Evolutionary conservation across 2,888 invertebrate genomes (phyloP), one percentile per base, ranked within the genome.

Genomic region (Euproctis similis): DNA sequence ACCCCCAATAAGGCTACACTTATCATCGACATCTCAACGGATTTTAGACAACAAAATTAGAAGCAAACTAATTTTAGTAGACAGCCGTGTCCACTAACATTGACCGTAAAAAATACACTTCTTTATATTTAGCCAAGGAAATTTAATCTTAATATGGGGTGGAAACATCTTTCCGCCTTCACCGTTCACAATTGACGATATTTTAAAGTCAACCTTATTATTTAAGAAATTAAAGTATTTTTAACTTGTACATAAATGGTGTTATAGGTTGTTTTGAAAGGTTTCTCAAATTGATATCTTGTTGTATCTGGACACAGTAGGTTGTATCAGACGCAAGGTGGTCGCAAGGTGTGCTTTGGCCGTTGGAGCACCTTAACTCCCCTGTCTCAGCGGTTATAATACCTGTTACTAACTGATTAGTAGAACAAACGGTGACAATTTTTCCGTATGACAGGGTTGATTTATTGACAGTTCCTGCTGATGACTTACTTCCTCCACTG

Each of bases 1-100:
- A 37, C 26, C 35, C 36, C 9, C 12, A 19, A 38, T 40, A 40
- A 49, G 44, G 46, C 44, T 31, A 24, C 30, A n/a, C 12, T 32
- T 22, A 14, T 39, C 50, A 50, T 50, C 49, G 36, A 30, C 42
- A 49, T 50, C 50, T 46, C 44, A 50, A 50, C 49, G 46, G 38
- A 44, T 46, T 46, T 49, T 36, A 46, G 40, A 50, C 49, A 49
- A 49, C 49, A 36, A 49, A 50, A 50, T 50, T 50, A 46, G 49
- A 49, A 50, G 36, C 35, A 42, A 46, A 49, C 72, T 73, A 78
- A 80, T 72, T 67, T 66, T 64, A 56, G 59, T 63, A 71, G 80
- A 82, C 81, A 84, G 78, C 59, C 84, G 80, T 84, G 63, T 75
- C 77, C 74, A 71, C 77, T 74, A 68, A 76, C 56, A 74, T n/a